Conservation (phyloP, 2,888 invertebrate genomes). For the Tortricodes alternella region DNA sequence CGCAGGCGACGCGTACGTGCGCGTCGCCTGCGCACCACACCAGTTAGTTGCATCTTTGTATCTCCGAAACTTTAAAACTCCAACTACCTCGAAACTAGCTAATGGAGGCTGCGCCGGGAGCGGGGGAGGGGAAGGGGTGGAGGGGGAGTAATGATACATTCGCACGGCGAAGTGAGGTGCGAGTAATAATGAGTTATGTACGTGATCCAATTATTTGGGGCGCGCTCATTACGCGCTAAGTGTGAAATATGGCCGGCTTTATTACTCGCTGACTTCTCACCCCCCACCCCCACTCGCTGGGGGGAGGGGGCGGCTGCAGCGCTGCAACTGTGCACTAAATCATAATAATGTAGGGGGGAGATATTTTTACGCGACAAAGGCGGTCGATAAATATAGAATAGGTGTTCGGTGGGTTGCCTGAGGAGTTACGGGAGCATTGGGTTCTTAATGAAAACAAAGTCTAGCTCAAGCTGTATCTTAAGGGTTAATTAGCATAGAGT, state of each 20-base stretch:
- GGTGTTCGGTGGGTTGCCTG: not conserved
- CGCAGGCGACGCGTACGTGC: too few species aligned
- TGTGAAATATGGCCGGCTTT: conserved; percentile 83
- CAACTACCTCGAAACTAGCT: conserved; percentile 5
- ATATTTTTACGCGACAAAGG: conserved; percentile 36
- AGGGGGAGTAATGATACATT: conserved; percentile 74
- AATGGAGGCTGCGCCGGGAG: conserved; percentile 31
- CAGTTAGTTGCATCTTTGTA: not conserved
- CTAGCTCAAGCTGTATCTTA: too few species aligned
- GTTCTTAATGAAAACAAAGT: not conserved
- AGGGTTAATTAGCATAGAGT: too few species aligned
- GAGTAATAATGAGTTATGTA: conserved; percentile 84
- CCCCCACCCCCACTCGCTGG: conserved; percentile 14
- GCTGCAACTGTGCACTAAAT: conserved; percentile 77
- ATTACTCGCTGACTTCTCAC: conserved; percentile 70
- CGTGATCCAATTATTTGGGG: conserved; percentile 84
- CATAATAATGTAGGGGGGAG: conserved; percentile 76
- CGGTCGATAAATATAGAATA: conserved; percentile 20
- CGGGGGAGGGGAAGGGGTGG: conserved; percentile 32
- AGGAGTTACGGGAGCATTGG: not conserved
- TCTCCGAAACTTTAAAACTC: conserved; percentile 41
- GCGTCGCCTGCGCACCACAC: not conserved
- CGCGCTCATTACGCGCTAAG: conserved; percentile 83
- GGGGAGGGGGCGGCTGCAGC: conserved; percentile 52
- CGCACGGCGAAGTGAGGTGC: conserved; percentile 73